phyloP scores from a whole-genome alignment of 2,797 vertebrate genomes.

The Heterohyrax brucei region DNA sequence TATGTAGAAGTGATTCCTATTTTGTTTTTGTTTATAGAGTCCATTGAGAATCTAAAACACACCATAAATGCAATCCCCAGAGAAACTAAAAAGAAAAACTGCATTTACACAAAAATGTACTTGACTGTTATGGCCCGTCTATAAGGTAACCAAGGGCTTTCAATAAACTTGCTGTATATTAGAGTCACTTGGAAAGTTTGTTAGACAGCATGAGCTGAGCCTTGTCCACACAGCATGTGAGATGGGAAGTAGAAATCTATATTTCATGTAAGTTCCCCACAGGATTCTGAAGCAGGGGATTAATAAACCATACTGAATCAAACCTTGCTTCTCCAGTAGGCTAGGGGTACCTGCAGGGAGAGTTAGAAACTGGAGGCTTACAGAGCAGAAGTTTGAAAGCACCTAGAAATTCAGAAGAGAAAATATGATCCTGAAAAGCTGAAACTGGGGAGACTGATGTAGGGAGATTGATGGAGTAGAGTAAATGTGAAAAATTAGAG shows the following conservation, averaged over 20 bases:
- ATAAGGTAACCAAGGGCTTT: background rate
- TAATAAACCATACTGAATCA: background rate
- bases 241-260: background rate
- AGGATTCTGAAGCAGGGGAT: background rate
- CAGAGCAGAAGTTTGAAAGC: background rate
- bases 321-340: background rate
- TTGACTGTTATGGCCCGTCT: background rate
- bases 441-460: background rate
- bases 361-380: background rate
- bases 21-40: background rate
- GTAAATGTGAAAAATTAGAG: background rate
- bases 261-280: background rate
- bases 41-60: constrained; percentile 32
- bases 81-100: background rate
- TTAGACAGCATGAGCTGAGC: background rate
- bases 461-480: background rate
- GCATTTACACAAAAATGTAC: constrained; percentile 25
- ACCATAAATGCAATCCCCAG: background rate
- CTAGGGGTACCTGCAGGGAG: background rate
- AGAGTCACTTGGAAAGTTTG: background rate
- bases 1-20: background rate
- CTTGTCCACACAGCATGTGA: background rate
- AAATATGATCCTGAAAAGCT: background rate
- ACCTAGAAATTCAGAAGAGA: background rate
- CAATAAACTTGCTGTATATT: background rate